Conservation (phyloP, 2,888 invertebrate genomes). For the Agrotis clavis region DNA sequence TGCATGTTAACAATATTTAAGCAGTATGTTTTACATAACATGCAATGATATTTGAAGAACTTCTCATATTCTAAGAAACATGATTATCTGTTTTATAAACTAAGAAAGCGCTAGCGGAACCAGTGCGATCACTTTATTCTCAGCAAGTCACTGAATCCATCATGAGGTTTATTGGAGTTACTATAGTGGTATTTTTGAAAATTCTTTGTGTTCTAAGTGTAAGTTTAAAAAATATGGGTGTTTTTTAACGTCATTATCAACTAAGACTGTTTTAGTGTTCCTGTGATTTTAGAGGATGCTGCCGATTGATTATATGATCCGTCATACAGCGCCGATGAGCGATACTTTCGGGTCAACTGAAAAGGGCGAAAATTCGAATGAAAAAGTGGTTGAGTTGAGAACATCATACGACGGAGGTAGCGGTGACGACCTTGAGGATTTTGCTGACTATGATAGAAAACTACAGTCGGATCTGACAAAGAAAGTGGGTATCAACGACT, state of each 20-base stretch:
- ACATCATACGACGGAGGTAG: slow-evolving; percentile 58
- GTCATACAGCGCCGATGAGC: slow-evolving; percentile 44
- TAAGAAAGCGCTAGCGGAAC: slow-evolving; percentile 57
- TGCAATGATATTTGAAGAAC: slow-evolving; percentile 71
- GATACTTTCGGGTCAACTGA: slow-evolving; percentile 15
- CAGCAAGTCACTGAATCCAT: slow-evolving; percentile 65
- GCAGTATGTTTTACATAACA: slow-evolving; percentile 67
- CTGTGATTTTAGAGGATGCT: slow-evolving; percentile 76
- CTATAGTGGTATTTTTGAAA: slow-evolving; percentile 69
- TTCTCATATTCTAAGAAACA: slow-evolving; percentile 72
- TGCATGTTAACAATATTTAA: slow-evolving; percentile 41
- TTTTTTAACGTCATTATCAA: slow-evolving; percentile 12
- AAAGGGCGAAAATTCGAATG: slow-evolving; percentile 61
- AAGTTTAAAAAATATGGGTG: slow-evolving; percentile 53
- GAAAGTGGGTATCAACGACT: slow-evolving; percentile 76
- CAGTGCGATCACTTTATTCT: slow-evolving; percentile 66
- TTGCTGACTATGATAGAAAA: slow-evolving; percentile 64
- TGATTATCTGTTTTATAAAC: slow-evolving; percentile 78
- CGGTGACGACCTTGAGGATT: slow-evolving; percentile 65
- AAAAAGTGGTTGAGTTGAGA: slow-evolving; percentile 68
- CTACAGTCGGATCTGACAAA: slow-evolving; percentile 40
- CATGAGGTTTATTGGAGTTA: slow-evolving; percentile 75
- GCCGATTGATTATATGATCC: slow-evolving; percentile 68
- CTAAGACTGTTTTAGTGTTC: slow-evolving; percentile 42
- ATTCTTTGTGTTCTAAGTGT: slow-evolving; percentile 74